These are phyloP conservation scores for Todiramphus saurophagus DNA, from an alignment of 2,113 vertebrate genomes.

Conservation along the genomic window DNA sequence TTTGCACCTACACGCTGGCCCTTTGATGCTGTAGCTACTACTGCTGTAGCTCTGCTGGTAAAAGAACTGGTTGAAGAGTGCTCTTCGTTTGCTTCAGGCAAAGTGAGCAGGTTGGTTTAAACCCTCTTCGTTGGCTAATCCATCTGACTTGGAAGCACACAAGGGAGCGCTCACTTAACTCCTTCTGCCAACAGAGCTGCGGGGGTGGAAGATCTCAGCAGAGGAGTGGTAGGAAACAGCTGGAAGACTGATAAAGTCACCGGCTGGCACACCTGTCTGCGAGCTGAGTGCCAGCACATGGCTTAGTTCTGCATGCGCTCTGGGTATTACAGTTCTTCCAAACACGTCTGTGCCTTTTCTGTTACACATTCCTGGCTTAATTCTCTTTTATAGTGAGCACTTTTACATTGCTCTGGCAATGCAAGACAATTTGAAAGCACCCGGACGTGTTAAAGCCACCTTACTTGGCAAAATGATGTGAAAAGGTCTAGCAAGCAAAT, in stretches of 20 bases:
- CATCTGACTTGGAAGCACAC: slow-evolving; percentile 13
- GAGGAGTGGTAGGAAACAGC: background rate
- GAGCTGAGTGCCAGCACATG: background rate
- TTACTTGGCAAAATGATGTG: background rate
- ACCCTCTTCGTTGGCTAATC: slow-evolving; percentile 26
- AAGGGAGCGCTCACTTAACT: background rate
- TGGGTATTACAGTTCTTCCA: background rate
- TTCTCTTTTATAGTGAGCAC: background rate
- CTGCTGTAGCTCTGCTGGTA: background rate
- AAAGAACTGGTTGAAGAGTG: background rate
- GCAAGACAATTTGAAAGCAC: background rate
- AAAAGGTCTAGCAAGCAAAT: background rate
- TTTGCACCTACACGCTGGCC: background rate
- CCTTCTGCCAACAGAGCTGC: slow-evolving; percentile 38
- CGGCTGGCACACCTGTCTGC: slow-evolving; percentile 10
- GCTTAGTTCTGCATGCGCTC: background rate
- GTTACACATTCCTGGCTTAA: background rate
- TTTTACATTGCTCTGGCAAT: background rate
- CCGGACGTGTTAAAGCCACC: background rate
- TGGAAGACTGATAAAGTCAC: background rate
- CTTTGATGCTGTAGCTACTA: background rate
- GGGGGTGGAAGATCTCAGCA: background rate
- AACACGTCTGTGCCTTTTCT: background rate
- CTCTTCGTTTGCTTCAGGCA: slow-evolving; percentile 30
- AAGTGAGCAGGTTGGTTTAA: slow-evolving; percentile 23